Evolutionary conservation across 2,888 invertebrate species (phyloP).

Genomic region (Mythimna loreyi): DNA sequence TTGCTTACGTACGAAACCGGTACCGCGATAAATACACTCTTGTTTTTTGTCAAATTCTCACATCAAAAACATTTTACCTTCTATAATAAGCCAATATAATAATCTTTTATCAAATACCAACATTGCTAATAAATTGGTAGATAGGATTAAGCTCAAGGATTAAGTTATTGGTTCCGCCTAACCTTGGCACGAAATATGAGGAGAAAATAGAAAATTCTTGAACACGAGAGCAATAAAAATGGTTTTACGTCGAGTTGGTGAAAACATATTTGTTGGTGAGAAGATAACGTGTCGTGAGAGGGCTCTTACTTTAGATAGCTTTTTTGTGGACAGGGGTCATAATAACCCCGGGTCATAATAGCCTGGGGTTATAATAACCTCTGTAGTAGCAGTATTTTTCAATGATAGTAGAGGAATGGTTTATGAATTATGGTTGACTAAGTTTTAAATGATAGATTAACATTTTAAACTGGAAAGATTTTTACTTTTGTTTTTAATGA

Average conservation of each 20-base stretch:
- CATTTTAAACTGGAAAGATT: not conserved
- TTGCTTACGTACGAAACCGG: no score
- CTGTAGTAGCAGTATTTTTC: not conserved
- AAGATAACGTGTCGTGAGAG: constrained; percentile 24
- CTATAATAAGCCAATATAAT: constrained; percentile 25
- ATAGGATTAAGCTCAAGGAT: constrained; percentile 58
- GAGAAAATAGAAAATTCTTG: constrained; percentile 47
- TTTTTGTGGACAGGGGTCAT: not conserved
- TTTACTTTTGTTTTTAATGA: no score
- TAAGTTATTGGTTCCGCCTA: constrained; percentile 57
- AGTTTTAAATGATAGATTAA: no score
- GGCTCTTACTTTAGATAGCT: constrained; percentile 7
- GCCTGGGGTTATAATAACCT: no score
- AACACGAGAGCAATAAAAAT: constrained; percentile 16
- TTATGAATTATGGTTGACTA: not conserved
- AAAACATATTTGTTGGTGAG: constrained; percentile 37
- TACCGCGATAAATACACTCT: not conserved
- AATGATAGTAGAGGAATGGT: not conserved
- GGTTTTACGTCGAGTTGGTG: constrained; percentile 24
- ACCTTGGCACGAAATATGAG: constrained; percentile 46
- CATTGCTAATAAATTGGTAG: constrained; percentile 58
- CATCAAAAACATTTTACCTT: constrained; percentile 13
- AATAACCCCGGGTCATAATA: not conserved
- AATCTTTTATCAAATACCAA: constrained; percentile 45
- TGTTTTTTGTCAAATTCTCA: not conserved